These are phyloP conservation scores for Maniola jurtina DNA, from an alignment of 1,140 invertebrate species.

Conservation along the genomic window DNA sequence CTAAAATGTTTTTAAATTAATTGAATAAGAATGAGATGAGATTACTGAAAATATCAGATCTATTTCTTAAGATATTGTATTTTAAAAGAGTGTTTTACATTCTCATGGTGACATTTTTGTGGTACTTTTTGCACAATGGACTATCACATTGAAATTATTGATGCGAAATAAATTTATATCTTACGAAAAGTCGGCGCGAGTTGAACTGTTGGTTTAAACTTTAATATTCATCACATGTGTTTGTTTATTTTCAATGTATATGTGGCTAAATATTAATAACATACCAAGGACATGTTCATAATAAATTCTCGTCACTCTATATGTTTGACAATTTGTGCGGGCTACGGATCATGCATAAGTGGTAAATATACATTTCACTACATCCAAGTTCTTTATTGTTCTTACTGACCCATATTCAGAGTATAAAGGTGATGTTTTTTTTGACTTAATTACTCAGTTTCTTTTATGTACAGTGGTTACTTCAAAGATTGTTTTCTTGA, in stretches of 20 bases:
- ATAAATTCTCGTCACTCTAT: slow-evolving; percentile 65
- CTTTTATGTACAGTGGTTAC: not conserved
- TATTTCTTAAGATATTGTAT: slow-evolving; percentile 8
- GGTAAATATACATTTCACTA: slow-evolving; percentile 51
- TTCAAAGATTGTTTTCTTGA: not conserved
- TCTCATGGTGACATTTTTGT: slow-evolving; percentile 1
- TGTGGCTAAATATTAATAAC: slow-evolving; percentile 56
- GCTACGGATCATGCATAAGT: slow-evolving; percentile 64
- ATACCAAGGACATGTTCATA: slow-evolving; percentile 76
- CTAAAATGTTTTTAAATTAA: slow-evolving; percentile 23
- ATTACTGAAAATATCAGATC: slow-evolving; percentile 1
- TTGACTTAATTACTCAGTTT: not conserved
- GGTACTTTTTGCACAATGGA: slow-evolving; percentile 15
- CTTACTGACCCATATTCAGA: not conserved
- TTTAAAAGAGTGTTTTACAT: not conserved
- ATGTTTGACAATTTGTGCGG: slow-evolving; percentile 66
- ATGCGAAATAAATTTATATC: slow-evolving; percentile 40
- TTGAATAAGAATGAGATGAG: slow-evolving; percentile 16
- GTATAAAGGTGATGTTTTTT: not conserved
- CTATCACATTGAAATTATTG: slow-evolving; percentile 36
- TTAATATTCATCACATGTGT: slow-evolving; percentile 17
- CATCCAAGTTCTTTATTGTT: not conserved
- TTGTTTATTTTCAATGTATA: slow-evolving; percentile 51
- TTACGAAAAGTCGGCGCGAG: slow-evolving; percentile 23
- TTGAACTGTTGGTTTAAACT: slow-evolving; percentile 30